Conservation (phyloP, 1,140 invertebrate genomes). For the Drosophila ogumai region DNA sequence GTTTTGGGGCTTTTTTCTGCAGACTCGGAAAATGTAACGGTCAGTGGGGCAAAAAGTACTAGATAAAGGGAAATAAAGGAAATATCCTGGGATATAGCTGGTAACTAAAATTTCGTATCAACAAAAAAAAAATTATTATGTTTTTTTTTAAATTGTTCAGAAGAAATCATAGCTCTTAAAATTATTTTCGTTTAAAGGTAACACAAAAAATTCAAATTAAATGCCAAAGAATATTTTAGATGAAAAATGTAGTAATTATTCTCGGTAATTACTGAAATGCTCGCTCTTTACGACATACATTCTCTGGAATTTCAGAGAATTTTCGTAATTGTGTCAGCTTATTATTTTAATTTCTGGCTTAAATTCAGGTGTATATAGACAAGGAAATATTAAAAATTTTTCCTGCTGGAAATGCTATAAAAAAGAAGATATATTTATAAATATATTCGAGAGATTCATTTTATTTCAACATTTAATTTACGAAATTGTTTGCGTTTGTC, state of each 20-base stretch:
- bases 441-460: neutral
- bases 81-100: neutral
- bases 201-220: neutral
- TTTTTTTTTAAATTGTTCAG: neutral
- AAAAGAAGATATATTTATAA: neutral
- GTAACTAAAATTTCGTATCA: too few relatives aligned
- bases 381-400: neutral
- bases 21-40: conserved; percentile 32
- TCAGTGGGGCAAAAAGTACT: conserved; percentile 4
- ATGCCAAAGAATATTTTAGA: neutral
- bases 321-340: conserved; percentile 2
- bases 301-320: neutral
- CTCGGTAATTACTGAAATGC: neutral
- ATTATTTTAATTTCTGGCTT: conserved; percentile 1
- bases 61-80: neutral
- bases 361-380: neutral
- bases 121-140: neutral
- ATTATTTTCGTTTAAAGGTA: neutral
- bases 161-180: neutral
- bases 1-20: conserved; percentile 7
- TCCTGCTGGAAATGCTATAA: conserved; percentile 7
- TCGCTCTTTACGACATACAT: neutral
- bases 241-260: neutral
- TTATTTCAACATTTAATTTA: conserved; percentile 10
- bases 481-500: conserved; percentile 10